These are phyloP conservation scores for Ylistrum balloti DNA, from an alignment of 1,140 invertebrate species.

Conservation along the genomic window DNA sequence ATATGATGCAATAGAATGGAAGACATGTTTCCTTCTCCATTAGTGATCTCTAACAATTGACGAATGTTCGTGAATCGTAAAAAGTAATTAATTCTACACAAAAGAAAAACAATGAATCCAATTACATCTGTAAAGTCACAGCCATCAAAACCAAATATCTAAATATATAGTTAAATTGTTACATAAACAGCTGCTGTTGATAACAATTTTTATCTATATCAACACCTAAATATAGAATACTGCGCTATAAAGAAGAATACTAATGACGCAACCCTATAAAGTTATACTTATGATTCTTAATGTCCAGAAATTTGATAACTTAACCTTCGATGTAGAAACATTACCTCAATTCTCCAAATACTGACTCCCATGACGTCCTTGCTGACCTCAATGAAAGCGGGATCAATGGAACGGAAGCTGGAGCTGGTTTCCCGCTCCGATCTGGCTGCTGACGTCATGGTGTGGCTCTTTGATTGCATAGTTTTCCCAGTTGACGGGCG, in stretches of 20 bases:
- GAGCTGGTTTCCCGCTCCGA: background rate
- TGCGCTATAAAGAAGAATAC: too few relatives aligned
- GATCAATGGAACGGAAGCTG: slow-evolving; percentile 54
- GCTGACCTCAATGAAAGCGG: slow-evolving; percentile 51
- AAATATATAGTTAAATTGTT: background rate
- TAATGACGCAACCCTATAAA: too few relatives aligned
- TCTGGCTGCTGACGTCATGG: background rate
- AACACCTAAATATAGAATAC: too few relatives aligned
- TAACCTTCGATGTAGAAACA: too few relatives aligned
- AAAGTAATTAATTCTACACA: background rate
- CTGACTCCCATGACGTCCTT: slow-evolving; percentile 46
- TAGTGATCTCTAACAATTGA: background rate
- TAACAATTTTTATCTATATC: too few relatives aligned
- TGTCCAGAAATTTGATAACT: background rate
- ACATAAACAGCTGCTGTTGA: too few relatives aligned
- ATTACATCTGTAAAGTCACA: background rate
- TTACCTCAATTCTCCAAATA: slow-evolving; percentile 58
- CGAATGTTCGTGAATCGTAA: background rate
- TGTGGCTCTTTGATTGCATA: slow-evolving; percentile 11
- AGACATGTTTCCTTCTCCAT: background rate
- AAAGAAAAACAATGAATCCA: background rate
- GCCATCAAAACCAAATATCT: background rate
- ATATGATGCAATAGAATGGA: background rate
- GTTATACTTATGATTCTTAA: too few relatives aligned
- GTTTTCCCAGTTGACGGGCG: slow-evolving; percentile 55